Base-by-base conservation (phyloP, 2,797 vertebrate genomes). In the Enteromius trimaculatus region DNA sequence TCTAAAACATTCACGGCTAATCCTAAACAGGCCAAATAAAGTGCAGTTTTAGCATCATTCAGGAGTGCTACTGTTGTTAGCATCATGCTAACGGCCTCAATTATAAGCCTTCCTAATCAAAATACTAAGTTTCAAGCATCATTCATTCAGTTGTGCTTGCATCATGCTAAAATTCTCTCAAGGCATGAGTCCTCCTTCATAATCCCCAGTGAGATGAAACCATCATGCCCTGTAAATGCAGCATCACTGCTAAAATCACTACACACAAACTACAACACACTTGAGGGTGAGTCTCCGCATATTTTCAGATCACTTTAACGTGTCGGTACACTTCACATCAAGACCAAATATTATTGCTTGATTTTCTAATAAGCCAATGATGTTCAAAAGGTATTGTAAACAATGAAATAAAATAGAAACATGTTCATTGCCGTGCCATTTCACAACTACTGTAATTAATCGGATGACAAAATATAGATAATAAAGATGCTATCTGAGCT, bases 141-240 rank as follows among this genome's bases (percentile, higher is more conserved):
- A 55, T 39, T 47, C 53, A 69, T 26, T 80, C 39, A 34, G 3
- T 37, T n/a, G 16, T 29, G n/a, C 23, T 65, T 74, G 44, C 58
- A 74, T 75, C 44, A 65, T 81, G 70, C 70, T 65, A 81, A 75
- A 60, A 53, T 23, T 23, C 42, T 51, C 19, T 34, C 55, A 81
- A 74, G 26, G 3, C 79, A 81, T 3, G 21, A 62, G 13, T 64
- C 29, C 70, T 74, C 1, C 68, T 23, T 76, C n/a, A 53, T 66
- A 44, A 66, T 66, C 16, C 47, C 4, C 58, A 75, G 44, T 39
- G 8, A 64, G 29, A 51, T 64, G 29, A 81, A 82, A 37, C 31
- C 31, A 29, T 42, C 80, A 76, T 82, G 71, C 80, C 62, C 71
- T 82, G 34, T 31, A 42, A 76, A 55, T n/a, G 7, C n/a, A 76